phyloP scores from a whole-genome alignment of 2,113 vertebrate genomes.

The Thalassarche chlororhynchos region DNA sequence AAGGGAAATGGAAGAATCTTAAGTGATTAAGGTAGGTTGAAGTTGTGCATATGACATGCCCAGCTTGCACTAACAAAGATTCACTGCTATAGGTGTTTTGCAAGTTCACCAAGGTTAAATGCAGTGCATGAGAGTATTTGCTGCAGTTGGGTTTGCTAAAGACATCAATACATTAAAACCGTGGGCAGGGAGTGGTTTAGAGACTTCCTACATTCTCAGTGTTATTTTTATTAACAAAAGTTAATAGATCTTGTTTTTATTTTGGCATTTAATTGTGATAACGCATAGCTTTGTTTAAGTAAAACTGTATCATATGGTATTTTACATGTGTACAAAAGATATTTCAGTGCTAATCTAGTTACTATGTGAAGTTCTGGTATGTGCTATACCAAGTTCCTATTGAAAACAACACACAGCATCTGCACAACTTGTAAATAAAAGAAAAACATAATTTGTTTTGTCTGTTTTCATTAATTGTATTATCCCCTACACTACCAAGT shows the following conservation, averaged over 20 bases:
- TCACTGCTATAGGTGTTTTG: neutral
- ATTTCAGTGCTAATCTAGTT: neutral
- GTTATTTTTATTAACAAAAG: neutral
- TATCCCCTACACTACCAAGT: neutral
- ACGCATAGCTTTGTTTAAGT: neutral
- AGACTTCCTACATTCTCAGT: neutral
- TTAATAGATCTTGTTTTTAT: neutral
- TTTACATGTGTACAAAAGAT: neutral
- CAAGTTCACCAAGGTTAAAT: neutral
- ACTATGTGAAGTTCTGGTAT: neutral
- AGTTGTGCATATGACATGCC: neutral
- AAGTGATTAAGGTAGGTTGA: neutral
- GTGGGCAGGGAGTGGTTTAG: neutral
- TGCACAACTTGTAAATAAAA: neutral
- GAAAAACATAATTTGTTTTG: neutral
- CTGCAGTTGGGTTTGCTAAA: neutral
- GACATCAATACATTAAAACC: neutral
- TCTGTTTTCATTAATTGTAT: neutral
- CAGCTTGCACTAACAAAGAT: neutral
- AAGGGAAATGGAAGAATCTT: neutral
- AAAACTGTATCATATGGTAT: neutral
- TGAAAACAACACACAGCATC: neutral
- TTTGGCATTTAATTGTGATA: neutral
- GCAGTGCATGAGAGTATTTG: neutral
- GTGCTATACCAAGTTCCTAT: neutral